Evolutionary conservation across 1,140 invertebrate species (phyloP).

Genomic region (Chlorops oryzae): DNA sequence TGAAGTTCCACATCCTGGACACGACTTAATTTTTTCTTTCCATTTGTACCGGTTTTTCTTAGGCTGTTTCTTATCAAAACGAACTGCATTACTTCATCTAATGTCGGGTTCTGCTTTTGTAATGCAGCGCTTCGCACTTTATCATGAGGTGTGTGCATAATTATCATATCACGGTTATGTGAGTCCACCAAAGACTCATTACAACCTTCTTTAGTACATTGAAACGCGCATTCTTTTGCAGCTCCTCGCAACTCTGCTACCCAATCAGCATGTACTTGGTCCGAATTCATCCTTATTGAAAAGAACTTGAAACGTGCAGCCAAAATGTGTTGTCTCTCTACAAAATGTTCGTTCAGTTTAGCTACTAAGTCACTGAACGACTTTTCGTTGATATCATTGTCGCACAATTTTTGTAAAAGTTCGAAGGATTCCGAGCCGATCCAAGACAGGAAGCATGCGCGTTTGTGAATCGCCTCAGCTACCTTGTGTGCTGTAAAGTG

Average conservation of each 20-base stretch:
- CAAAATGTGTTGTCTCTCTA: not conserved
- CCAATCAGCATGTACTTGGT: not conserved
- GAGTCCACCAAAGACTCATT: not conserved
- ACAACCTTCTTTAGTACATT: not conserved
- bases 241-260: not conserved
- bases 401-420: not conserved
- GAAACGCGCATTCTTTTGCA: not conserved
- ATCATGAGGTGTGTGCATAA: constrained; percentile 1
- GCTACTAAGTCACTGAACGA: not conserved
- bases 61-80: not conserved
- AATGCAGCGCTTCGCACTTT: not conserved
- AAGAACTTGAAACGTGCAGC: not conserved
- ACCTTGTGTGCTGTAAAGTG: not conserved
- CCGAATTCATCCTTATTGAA: not conserved
- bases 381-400: not conserved
- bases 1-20: no score
- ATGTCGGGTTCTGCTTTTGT: not conserved
- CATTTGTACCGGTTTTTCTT: not conserved
- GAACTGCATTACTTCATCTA: not conserved
- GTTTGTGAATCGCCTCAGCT: not conserved
- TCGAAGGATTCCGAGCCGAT: not conserved
- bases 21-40: not conserved
- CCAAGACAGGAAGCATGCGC: not conserved
- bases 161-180: not conserved
- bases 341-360: not conserved